Percentiles rank a stretch among this genome's conserved stretches.
phyloP scores from a whole-genome alignment of 2,797 vertebrate genomes.

The Phataginus tetradactyla region DNA sequence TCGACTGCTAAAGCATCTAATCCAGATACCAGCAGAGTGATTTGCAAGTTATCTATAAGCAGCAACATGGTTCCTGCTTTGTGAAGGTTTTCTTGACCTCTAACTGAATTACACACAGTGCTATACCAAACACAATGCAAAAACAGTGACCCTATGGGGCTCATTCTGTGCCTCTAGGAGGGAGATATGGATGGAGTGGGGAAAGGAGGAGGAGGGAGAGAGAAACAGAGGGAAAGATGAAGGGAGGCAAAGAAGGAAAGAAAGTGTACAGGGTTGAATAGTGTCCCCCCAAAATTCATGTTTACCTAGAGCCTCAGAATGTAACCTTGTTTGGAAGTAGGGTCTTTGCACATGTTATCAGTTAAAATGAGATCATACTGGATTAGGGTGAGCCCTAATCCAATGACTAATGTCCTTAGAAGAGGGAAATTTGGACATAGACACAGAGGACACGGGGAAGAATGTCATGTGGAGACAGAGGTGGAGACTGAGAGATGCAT shows the following conservation, averaged over 20 bases:
- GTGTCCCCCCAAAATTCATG: not conserved
- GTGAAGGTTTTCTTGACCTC: not conserved
- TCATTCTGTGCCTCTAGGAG: not conserved
- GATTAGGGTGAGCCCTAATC: not conserved
- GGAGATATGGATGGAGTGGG: not conserved
- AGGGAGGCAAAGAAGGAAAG: not conserved
- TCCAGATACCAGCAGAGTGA: not conserved
- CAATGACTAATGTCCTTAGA: not conserved
- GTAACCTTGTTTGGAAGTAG: not conserved
- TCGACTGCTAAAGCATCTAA: not conserved
- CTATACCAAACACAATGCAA: not conserved
- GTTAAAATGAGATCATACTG: not conserved
- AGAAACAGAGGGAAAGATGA: not conserved
- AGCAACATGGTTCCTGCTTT: not conserved
- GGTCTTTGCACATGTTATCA: not conserved
- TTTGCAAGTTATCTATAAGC: not conserved
- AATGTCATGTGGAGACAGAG: not conserved
- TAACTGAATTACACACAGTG: not conserved
- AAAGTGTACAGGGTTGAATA: not conserved
- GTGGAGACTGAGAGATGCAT: not conserved
- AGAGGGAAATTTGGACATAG: not conserved
- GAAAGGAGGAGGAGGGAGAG: not conserved
- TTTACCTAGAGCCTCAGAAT: not conserved
- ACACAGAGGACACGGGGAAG: not conserved
- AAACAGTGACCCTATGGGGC: not conserved